Base-by-base conservation (phyloP, 1,140 invertebrate genomes). In the Cherax destructor region DNA sequence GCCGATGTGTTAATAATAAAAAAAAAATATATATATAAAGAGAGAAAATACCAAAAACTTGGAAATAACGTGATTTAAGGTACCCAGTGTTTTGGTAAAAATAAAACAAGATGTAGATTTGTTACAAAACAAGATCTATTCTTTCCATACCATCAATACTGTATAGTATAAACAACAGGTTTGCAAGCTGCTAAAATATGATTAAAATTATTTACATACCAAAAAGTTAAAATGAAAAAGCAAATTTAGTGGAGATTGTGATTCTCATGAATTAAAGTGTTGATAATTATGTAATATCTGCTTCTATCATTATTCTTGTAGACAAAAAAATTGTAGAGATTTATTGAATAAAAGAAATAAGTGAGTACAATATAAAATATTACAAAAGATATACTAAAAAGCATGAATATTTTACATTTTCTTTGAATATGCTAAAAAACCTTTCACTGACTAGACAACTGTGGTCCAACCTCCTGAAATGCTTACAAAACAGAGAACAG, bases 111-210 rank as follows among this genome's bases (percentile, higher is more conserved):
- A 47, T 50, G 6, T 76, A 86, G 76, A 3, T 86, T 86, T 88
- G 86, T 88, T 88, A 88, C 86, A 88, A 88, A 88, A 88, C 86
- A 88, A 88, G 77, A 88, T 88, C 86, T 88, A 88, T 88, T 88
- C 61, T 88, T 80, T 88, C 86, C 77, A 81, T 80, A 30, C 77
- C 47, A 24, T 79, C 59, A 80, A 76, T 69, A 41, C 30, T 41
- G 30, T 41, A 69, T 21, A n/a, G n/a, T n/a, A 69, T 76, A 13
- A 88, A 69, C 61, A 88, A 65, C 86, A 88, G 56, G 86, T 88
- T 88, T 88, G 86, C 86, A 88, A 88, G 86, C 86, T 88, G 86
- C 86, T 88, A 88, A 88, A 88, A 81, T 78, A 79, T 77, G 65
- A 79, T 80, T 80, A 88, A 88, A 88, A 88, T 65, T 88, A 88